Base-by-base conservation (phyloP, 1,140 invertebrate species). In the Scaptomyza pallida region DNA sequence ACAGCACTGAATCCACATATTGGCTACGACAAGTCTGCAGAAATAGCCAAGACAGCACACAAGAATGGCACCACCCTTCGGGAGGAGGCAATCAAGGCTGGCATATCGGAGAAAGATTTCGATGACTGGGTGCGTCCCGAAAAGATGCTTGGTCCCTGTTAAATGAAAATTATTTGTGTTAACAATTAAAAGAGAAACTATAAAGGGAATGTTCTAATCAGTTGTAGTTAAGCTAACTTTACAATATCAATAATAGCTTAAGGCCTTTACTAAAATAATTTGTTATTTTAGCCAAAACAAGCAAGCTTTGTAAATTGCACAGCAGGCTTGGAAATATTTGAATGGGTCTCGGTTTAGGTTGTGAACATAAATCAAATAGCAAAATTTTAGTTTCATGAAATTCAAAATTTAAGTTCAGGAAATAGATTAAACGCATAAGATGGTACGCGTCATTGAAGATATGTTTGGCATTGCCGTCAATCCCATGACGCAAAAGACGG, bases 1-100 rank as follows among this genome's bases (percentile, higher is more conserved):
- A 99, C 98, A 5, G 98, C 98, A 3, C 94, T 99, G 8, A 99
- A 99, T 93, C 97, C 98, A 0, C 96, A 99, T 90, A 99, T 99
- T 91, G 98, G 98, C 33, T 99, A 99, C 91, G 99, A 99, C 90
- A 99, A 99, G 93, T 95, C 98, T 64, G 97, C 98, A 1, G 93
- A 94, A 86, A 99, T 99, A 85, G 98, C 98, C 0, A 99, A 99
- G 92, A 96, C 96, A 26, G 99, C 99, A 0, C 98, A 99, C 89
- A 97, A 97, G 90, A 96, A 99, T 90, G 97, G 97, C 2, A 94
- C 95, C 1, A 99, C 97, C 0, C 90, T 99, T 19, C 99, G 98
- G 91, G 95, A 96, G 89, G 94, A 97, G 5, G 98, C 98, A 0
- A 80, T 99, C 13, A 97, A 98, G 80, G 94, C 99, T 45, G 96